These are phyloP conservation scores for Geotrupes spiniger DNA, from an alignment of 2,888 invertebrate species.

Conservation along the genomic window DNA sequence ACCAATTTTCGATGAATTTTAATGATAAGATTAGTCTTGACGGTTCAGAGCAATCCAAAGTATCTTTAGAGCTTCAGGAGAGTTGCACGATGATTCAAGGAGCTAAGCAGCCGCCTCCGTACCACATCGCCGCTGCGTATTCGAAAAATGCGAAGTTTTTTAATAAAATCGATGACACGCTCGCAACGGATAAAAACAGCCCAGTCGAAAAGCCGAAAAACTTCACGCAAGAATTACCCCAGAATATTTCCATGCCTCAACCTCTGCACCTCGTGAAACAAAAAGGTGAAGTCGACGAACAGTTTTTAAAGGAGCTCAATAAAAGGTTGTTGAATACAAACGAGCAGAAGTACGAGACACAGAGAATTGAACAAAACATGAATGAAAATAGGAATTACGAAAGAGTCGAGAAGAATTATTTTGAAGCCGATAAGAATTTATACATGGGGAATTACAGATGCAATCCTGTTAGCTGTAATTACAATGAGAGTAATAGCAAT, in stretches of 20 bases:
- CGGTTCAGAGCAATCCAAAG: constrained; percentile 37
- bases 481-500: constrained; percentile 15
- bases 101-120: constrained; percentile 67
- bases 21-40: constrained; percentile 55
- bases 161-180: constrained; percentile 41
- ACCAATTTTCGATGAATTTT: constrained; percentile 53
- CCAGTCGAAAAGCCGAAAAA: constrained; percentile 32
- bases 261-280: constrained; percentile 25
- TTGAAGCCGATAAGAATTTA: constrained; percentile 2
- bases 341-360: constrained; percentile 8
- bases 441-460: constrained; percentile 9
- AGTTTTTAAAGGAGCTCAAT: constrained; percentile 20
- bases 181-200: constrained; percentile 18
- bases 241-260: constrained; percentile 33
- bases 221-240: constrained; percentile 34
- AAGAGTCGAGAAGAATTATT: constrained; percentile 8
- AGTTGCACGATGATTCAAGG: constrained; percentile 28
- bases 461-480: constrained; percentile 10
- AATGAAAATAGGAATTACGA: constrained; percentile 14
- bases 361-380: constrained; percentile 5
- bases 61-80: constrained; percentile 38
- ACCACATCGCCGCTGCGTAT: constrained; percentile 79
- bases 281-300: constrained; percentile 23
- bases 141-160: constrained; percentile 76
- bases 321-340: constrained; percentile 12